Evolutionary conservation across 2,113 vertebrate genomes (phyloP).

Genomic region (Platysteira castanea): DNA sequence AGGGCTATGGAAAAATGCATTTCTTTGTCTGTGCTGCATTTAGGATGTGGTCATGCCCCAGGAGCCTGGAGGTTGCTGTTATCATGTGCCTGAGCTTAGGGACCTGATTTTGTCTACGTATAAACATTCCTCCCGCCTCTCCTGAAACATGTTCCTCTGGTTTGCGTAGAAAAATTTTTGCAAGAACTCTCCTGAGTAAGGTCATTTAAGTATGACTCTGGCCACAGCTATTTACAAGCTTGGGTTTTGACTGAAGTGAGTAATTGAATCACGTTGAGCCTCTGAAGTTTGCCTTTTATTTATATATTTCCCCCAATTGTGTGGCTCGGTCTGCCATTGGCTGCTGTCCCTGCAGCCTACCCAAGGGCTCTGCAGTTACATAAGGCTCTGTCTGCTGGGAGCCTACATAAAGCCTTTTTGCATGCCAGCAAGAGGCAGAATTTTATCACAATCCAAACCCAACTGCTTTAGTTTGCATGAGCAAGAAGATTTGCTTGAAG

Average conservation of each 20-base stretch:
- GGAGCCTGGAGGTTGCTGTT: not conserved
- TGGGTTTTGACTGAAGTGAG: constrained; percentile 1
- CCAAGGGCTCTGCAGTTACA: constrained; percentile 53
- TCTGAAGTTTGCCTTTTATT: constrained; percentile 61
- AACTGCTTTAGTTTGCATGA: not conserved
- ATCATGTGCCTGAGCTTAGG: not conserved
- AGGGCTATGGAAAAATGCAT: not conserved
- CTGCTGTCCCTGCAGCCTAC: constrained; percentile 46
- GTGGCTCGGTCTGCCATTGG: constrained; percentile 42
- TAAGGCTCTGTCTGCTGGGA: constrained; percentile 50
- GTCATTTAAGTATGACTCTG: not conserved
- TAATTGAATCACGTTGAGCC: constrained; percentile 17
- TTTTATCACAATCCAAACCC: constrained; percentile 8
- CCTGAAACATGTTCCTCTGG: not conserved
- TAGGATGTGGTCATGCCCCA: not conserved
- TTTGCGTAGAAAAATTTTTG: not conserved
- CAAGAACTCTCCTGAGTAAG: not conserved
- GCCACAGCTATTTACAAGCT: constrained; percentile 42
- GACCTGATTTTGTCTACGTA: not conserved
- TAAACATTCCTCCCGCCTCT: not conserved
- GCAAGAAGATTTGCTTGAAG: constrained; percentile 24
- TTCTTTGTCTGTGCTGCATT: not conserved
- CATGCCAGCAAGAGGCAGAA: constrained; percentile 22
- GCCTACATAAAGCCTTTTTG: constrained; percentile 49
- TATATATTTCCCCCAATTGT: constrained; percentile 52